Base-by-base conservation (phyloP, 2,113 vertebrate species). In the Chlorodrepanis virens region DNA sequence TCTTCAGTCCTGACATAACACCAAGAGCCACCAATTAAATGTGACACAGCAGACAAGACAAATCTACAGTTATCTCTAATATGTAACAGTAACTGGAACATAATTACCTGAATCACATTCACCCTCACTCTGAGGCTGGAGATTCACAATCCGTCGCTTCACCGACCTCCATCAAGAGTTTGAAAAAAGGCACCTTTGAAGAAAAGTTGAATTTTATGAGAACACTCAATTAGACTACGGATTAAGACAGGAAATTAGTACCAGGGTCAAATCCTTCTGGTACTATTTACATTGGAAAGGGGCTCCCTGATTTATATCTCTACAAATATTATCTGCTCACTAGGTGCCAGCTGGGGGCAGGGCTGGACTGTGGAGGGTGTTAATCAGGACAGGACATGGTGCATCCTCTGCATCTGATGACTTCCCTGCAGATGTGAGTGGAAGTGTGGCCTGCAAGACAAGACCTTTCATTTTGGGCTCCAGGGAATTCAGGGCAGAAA, bases 171-270 rank as follows among this genome's bases (percentile, higher is more conserved):
- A 69, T 17, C 37, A 39, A 9, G 40, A 1, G 1, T 22, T 31
- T 86, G 81, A 53, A 82, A 63, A 72, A 96, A 83, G 54, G 44
- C 18, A 68, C 54, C 60, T 94, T 78, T 85, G 79, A 85, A 89
- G 79, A 70, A 96, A 93, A 47, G 11, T 5, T 47, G 59, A 24
- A 7, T 63, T 96, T 87, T 71, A 93, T 37, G 57, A 75, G 70
- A 87, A 60, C 1, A 1, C 20, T 87, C 69, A 40, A 29, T 90
- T 94, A 91, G 50, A 29, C 45, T 56, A 24, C 0, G 0, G 81
- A 84, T 89, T 94, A 91, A 67, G 83, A 52, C 42, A 93, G 83
- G 93, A 96, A 91, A 95, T 91, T 70, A 68, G 52, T 70, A 75
- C 39, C 24, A 45, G 57, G 27, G 53, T 87, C 31, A 83, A 71